Evolutionary conservation across 2,797 vertebrate species (phyloP), one percentile per base, ranked within the genome.

Genomic region (Clamator glandarius): DNA sequence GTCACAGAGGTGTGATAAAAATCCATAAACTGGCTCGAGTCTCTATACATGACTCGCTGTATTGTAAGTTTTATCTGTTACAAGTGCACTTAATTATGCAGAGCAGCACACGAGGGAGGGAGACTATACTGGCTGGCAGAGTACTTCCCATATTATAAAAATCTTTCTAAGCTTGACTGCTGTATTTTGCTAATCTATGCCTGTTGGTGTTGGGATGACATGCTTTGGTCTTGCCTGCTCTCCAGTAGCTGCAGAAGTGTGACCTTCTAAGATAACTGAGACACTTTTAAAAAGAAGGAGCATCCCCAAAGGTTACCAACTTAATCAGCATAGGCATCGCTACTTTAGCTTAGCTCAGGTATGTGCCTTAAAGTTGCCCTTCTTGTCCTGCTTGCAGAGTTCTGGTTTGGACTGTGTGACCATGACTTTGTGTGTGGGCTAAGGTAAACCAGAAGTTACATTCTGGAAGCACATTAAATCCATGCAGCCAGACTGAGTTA

Each of bases 401-500:
- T 57, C 29, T 69, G 24, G 5, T 51, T 61, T 70, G 42, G 29
- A 14, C 46, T 11, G 8, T 16, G 2, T 20, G 23, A 15, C 14
- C 19, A 3, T 36, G 33, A 7, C 28, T 44, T 8, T 42, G 12
- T 25, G 23, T 20, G 20, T 21, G 36, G 48, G 42, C 33, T 55
- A 58, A 75, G 20, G 15, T 51, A 57, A 83, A 67, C 8, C 42
- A 58, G 29, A 48, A 67, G 20, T 29, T 83, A 24, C 1, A 2
- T 39, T 58, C 20, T 36, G n/a, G 80, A 48, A 72, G 16, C 51
- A 21, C 5, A 1, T 44, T 15, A 14, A 25, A n/a, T 33, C 31
- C 0, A 0, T 75, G 13, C 12, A 28, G 21, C 5, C 0, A 1
- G 15, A 24, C 29, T 28, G 73, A 52, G 42, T 16, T 33, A 39